Conservation (phyloP, 2,888 invertebrate species). For the Torymus texanus region DNA sequence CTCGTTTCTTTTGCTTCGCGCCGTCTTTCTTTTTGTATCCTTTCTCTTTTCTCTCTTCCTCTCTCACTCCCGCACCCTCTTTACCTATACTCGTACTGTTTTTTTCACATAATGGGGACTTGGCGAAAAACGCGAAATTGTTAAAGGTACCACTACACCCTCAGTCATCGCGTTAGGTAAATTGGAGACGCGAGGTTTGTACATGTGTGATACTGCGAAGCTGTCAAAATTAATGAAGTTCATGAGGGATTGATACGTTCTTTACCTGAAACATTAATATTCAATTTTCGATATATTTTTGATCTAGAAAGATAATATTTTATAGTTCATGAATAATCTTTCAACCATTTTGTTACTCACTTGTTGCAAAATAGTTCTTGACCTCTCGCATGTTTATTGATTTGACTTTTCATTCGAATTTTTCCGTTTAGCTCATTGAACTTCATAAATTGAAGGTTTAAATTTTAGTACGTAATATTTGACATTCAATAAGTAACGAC, state of each 20-base stretch:
- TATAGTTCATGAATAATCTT: too few relatives aligned
- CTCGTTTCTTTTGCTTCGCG: background rate
- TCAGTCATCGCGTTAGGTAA: background rate
- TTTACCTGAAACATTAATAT: background rate
- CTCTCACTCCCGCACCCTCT: slow-evolving; percentile 33
- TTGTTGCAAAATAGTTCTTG: too few relatives aligned
- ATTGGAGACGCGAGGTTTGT: slow-evolving; percentile 29
- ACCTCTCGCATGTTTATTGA: too few relatives aligned
- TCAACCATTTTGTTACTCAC: too few relatives aligned
- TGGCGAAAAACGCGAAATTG: slow-evolving; percentile 48
- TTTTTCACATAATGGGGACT: slow-evolving; percentile 50
- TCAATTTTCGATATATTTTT: too few relatives aligned
- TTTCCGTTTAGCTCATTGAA: too few relatives aligned
- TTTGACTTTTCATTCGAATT: too few relatives aligned
- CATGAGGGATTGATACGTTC: slow-evolving; percentile 30
- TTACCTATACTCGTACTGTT: slow-evolving; percentile 36
- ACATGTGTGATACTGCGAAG: slow-evolving; percentile 18
- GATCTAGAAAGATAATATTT: too few relatives aligned
- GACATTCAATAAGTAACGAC: too few relatives aligned
- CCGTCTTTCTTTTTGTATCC: background rate
- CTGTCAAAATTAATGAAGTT: slow-evolving; percentile 43
- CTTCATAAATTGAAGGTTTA: too few relatives aligned
- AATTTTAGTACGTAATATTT: too few relatives aligned
- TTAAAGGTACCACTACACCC: slow-evolving; percentile 29
- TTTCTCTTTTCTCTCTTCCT: background rate